Conservation (phyloP, 2,797 vertebrate genomes). For the Limosa lapponica region DNA sequence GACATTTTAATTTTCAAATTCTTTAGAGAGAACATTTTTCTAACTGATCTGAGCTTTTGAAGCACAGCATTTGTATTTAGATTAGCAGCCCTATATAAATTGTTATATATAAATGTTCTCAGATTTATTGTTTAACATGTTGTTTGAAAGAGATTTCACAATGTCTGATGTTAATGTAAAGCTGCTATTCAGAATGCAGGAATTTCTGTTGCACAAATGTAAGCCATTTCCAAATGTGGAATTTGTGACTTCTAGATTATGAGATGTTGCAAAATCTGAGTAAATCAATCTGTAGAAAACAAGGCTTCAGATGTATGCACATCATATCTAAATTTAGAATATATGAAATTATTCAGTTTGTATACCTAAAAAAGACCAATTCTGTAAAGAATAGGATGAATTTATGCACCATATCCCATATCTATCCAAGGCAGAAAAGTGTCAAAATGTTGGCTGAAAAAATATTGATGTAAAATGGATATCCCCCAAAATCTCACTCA, state of each 20-base stretch:
- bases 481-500: background rate
- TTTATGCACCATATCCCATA: background rate
- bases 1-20: slow-evolving; percentile 76
- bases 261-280: background rate
- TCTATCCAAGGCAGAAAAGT: background rate
- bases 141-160: slow-evolving; percentile 64
- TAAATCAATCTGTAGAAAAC: background rate
- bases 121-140: slow-evolving; percentile 2
- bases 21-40: slow-evolving; percentile 62
- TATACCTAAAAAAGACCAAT: background rate
- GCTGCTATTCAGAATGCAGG: slow-evolving; percentile 23
- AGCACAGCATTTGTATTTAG: slow-evolving; percentile 63
- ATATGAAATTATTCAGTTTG: background rate
- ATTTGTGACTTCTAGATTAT: slow-evolving; percentile 21
- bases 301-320: background rate
- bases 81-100: slow-evolving; percentile 54
- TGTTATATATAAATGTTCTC: background rate
- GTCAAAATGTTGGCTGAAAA: background rate
- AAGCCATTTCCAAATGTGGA: background rate
- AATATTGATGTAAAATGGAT: background rate
- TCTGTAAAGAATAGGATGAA: background rate
- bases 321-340: background rate
- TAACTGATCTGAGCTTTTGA: slow-evolving; percentile 60
- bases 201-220: background rate
- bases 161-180: slow-evolving; percentile 43